These are phyloP conservation scores for Tortrix viridana DNA, from an alignment of 2,888 invertebrate species.

Conservation along the genomic window DNA sequence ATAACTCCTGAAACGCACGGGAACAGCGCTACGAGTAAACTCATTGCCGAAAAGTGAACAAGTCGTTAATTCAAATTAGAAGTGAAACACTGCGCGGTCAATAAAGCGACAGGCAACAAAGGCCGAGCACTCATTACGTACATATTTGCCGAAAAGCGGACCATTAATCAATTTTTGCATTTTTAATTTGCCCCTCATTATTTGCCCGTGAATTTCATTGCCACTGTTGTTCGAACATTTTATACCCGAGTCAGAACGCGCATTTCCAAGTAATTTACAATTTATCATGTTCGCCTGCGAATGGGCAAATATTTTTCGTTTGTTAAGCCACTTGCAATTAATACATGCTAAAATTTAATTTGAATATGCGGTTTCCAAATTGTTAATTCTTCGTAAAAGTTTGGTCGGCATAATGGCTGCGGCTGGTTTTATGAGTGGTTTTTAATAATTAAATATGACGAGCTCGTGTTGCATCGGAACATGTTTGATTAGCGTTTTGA, in stretches of 20 bases:
- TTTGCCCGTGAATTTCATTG: constrained; percentile 77
- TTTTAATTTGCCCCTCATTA: constrained; percentile 82
- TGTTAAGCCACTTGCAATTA: constrained; percentile 78
- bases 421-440: constrained; percentile 26
- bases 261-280: constrained; percentile 82
- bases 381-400: constrained; percentile 54
- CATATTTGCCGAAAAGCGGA: constrained; percentile 73
- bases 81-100: constrained; percentile 16
- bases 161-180: constrained; percentile 84
- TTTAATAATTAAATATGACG: constrained; percentile 24
- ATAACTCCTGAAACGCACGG: not conserved
- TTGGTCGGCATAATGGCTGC: constrained; percentile 46
- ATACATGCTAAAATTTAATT: constrained; percentile 71
- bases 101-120: constrained; percentile 46
- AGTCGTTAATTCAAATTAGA: constrained; percentile 3
- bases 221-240: constrained; percentile 72
- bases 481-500: constrained; percentile 1
- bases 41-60: not conserved
- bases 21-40: not conserved
- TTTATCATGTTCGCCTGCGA: constrained; percentile 79
- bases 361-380: constrained; percentile 61
- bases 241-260: constrained; percentile 70
- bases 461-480: not conserved
- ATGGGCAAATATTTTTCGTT: constrained; percentile 80
- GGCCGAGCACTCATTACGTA: constrained; percentile 63